Evolutionary conservation across 2,797 vertebrate species (phyloP).

Genomic region (Nasua narica): DNA sequence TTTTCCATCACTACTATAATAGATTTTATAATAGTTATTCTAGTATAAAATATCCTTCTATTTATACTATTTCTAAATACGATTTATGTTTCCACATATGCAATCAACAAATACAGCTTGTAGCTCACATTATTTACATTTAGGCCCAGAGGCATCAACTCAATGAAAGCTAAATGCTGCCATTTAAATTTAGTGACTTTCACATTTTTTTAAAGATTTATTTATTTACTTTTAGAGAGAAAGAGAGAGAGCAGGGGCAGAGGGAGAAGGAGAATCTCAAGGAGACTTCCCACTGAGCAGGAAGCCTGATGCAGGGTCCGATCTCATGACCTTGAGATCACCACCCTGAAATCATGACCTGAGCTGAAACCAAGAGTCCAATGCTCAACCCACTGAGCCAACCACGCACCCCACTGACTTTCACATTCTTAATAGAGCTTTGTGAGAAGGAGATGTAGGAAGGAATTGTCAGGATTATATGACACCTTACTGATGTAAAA

Average conservation of each 20-base stretch:
- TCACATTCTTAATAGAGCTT: background rate
- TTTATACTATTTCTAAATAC: background rate
- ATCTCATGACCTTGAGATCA: background rate
- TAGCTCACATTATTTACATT: background rate
- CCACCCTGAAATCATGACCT: background rate
- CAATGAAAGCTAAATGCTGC: background rate
- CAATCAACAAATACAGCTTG: background rate
- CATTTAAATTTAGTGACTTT: conserved; percentile 3
- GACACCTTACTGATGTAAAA: background rate
- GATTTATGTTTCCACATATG: background rate
- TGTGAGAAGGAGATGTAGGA: background rate
- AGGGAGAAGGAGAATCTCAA: background rate
- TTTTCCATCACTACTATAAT: background rate
- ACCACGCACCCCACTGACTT: background rate
- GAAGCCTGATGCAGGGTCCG: background rate
- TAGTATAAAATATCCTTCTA: background rate
- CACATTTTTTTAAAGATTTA: background rate
- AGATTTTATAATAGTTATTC: background rate
- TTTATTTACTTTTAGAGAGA: background rate
- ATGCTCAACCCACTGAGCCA: background rate
- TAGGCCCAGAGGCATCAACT: background rate
- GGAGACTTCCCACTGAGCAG: background rate
- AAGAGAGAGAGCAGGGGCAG: background rate
- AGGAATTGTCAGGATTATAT: background rate
- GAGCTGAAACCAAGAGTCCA: background rate